phyloP scores from a whole-genome alignment of 2,888 invertebrate species.

The Theretra japonica region DNA sequence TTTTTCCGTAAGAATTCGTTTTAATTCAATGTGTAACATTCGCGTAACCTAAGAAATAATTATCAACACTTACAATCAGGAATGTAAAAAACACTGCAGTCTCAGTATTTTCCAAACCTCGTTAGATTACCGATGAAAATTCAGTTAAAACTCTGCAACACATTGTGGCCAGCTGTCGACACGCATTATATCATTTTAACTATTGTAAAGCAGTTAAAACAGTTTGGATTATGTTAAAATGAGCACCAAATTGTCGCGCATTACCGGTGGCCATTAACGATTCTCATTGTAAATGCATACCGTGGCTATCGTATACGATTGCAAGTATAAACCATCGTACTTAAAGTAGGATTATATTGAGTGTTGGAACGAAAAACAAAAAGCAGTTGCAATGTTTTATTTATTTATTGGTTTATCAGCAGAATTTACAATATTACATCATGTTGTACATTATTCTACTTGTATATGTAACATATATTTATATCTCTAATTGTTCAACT shows the following conservation, averaged over 20 bases:
- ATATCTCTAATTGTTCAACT: no score
- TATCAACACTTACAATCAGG: no score
- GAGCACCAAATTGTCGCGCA: background rate
- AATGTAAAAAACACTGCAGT: no score
- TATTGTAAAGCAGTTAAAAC: background rate
- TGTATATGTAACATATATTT: no score
- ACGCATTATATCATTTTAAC: background rate
- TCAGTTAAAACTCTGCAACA: background rate
- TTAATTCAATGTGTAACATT: no score
- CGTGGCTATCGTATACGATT: slow-evolving; percentile 16
- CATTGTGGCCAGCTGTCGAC: background rate
- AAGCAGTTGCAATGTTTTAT: background rate
- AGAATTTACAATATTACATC: no score
- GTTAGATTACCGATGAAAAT: background rate
- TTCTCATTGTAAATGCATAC: slow-evolving; percentile 33
- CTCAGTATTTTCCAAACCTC: no score
- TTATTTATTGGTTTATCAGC: no score
- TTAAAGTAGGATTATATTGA: background rate
- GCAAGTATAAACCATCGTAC: slow-evolving; percentile 1
- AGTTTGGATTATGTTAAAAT: slow-evolving; percentile 15
- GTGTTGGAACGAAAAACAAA: background rate
- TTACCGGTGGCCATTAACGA: slow-evolving; percentile 8
- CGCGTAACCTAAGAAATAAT: no score
- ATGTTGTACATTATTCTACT: no score
- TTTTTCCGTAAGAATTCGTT: no score